Conservation (phyloP, 2,113 vertebrate genomes). For the Microtus oregoni region DNA sequence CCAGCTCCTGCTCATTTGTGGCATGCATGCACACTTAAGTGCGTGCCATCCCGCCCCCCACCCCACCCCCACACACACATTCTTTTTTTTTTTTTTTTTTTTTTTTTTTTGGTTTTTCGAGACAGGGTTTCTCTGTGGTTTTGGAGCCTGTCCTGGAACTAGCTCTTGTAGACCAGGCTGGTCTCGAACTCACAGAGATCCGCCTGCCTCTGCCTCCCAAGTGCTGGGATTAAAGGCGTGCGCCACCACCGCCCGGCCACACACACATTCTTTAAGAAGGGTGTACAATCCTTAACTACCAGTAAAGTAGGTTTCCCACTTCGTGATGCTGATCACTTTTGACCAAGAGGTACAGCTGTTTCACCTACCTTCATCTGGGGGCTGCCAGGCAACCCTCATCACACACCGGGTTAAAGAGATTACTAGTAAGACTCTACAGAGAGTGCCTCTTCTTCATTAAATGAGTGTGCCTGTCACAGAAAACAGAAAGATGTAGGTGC, state of each 20-base stretch:
- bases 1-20: not conserved
- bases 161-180: too few species aligned
- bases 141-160: too few species aligned
- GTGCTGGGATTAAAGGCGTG: too few species aligned
- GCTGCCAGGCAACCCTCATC: not conserved
- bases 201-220: too few species aligned
- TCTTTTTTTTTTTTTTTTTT: too few species aligned
- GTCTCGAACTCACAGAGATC: too few species aligned
- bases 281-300: not conserved
- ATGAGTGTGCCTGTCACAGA: not conserved
- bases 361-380: not conserved
- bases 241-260: too few species aligned
- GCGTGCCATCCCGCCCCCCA: too few species aligned
- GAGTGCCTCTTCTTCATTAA: not conserved
- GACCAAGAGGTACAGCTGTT: not conserved
- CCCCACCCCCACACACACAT: not conserved
- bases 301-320: slow-evolving; percentile 56
- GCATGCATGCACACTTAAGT: not conserved
- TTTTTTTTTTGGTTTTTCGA: too few species aligned
- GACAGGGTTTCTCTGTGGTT: too few species aligned
- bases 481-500: slow-evolving; percentile 6
- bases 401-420: not conserved
- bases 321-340: slow-evolving; percentile 70
- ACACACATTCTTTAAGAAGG: not conserved
- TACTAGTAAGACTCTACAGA: not conserved